Base-by-base conservation (phyloP, 2,888 invertebrate species). In the Hypomecis atomaria region DNA sequence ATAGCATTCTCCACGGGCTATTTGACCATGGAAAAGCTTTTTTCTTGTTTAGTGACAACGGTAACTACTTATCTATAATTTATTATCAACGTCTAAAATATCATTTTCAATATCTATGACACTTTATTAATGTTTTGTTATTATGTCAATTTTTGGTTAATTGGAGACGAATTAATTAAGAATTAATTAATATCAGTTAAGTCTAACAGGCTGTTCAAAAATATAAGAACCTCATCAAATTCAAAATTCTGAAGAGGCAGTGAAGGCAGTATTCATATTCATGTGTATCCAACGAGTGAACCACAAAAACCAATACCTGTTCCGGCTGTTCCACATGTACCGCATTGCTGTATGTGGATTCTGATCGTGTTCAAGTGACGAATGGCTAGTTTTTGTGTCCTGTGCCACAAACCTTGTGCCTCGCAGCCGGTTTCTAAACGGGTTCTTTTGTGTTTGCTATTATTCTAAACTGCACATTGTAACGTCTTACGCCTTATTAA, bases 371-470 rank as follows among this genome's bases (percentile, higher is more conserved):
- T 11, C 50, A 50, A 38, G 59, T 54, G 58, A 71, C 67, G 67
- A 66, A 71, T 71, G 67, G 62, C 48, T 62, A 72, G 72, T 76
- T 76, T 73, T 75, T 77, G 67, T 71, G 59, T 57, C 70, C 54
- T 67, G 71, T 70, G 67, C 71, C 70, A 73, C 59, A 69, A 73
- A 72, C 73, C 72, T 65, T 61, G 64, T 64, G 59, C 59, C 23
- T 64, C 59, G 33, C 59, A 61, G 66, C 70, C 38, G 63, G 70
- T 73, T 71, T 69, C 66, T 69, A 69, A 72, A 71, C 71, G 58
- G 65, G 65, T 60, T 65, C 52, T 62, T 64, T 60, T 61, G 59
- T 62, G 47, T 59, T 38, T 62, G 50, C 43, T 62, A 23, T 64
- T 66, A 67, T 60, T 58, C n/a, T 49, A 36, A 56, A 61, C 65